Evolutionary conservation across 1,140 invertebrate genomes (phyloP).

Genomic region (Berghia stephanieae): DNA sequence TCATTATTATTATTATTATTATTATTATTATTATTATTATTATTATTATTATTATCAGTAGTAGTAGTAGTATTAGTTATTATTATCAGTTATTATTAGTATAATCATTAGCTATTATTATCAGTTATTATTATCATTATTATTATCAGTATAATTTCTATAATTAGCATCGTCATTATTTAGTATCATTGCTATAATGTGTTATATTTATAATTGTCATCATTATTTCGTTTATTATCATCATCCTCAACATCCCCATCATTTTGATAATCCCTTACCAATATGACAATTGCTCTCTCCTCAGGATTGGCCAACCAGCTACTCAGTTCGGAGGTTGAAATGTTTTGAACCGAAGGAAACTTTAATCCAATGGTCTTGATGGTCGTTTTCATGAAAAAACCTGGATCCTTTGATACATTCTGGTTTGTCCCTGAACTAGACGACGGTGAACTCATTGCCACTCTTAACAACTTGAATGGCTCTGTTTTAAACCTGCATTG

Average conservation of each 20-base stretch:
- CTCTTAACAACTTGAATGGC: no score
- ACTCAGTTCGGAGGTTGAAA: no score
- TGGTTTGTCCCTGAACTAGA: no score
- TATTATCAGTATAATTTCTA: neutral
- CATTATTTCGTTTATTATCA: neutral
- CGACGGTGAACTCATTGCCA: no score
- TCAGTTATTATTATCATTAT: neutral
- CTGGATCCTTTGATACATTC: no score
- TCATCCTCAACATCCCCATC: neutral
- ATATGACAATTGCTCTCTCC: no score
- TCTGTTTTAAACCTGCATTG: no score
- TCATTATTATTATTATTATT: constrained; percentile 25
- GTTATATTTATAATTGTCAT: constrained; percentile 21
- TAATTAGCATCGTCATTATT: neutral
- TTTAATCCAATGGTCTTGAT: no score
- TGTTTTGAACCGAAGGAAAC: no score
- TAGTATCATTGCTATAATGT: constrained; percentile 12
- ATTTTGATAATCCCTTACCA: neutral
- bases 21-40: constrained; percentile 23
- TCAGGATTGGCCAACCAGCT: no score
- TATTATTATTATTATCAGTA: constrained; percentile 23
- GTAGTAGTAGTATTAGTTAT: constrained; percentile 13
- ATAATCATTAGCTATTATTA: neutral
- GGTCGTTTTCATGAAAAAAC: no score
- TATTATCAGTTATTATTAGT: neutral